Evolutionary conservation across 1,140 invertebrate species (phyloP).

Genomic region (Dysdera silvatica): DNA sequence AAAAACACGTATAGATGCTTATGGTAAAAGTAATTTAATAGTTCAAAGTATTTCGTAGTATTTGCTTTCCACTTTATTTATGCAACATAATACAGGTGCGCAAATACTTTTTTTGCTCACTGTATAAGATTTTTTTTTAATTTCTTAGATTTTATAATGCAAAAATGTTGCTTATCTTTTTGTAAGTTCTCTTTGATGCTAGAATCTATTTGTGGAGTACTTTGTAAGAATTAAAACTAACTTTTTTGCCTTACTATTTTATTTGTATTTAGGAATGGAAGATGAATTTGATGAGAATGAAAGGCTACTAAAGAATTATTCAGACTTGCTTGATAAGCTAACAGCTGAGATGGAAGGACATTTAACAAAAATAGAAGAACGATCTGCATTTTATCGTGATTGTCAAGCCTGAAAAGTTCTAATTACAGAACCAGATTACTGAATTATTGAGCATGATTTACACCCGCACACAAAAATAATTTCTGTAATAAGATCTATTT

Average conservation of each 20-base stretch:
- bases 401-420: conserved; percentile 41
- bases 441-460: no score
- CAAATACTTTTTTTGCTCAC: not conserved
- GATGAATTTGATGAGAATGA: conserved; percentile 47
- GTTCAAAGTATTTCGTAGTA: no score
- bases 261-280: conserved; percentile 48
- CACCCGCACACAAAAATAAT: no score
- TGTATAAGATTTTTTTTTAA: conserved; percentile 9
- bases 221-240: not conserved
- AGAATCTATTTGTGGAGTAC: not conserved
- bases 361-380: conserved; percentile 45
- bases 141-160: not conserved
- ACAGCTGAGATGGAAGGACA: conserved; percentile 47
- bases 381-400: conserved; percentile 47
- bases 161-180: not conserved
- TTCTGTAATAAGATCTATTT: no score
- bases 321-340: conserved; percentile 44
- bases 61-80: no score
- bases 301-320: conserved; percentile 42
- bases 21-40: no score
- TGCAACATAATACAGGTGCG: no score
- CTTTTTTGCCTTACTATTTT: not conserved
- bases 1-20: no score
- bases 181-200: no score
- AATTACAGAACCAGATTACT: no score